phyloP scores from a whole-genome alignment of 2,113 vertebrate species.

The Martes martes region DNA sequence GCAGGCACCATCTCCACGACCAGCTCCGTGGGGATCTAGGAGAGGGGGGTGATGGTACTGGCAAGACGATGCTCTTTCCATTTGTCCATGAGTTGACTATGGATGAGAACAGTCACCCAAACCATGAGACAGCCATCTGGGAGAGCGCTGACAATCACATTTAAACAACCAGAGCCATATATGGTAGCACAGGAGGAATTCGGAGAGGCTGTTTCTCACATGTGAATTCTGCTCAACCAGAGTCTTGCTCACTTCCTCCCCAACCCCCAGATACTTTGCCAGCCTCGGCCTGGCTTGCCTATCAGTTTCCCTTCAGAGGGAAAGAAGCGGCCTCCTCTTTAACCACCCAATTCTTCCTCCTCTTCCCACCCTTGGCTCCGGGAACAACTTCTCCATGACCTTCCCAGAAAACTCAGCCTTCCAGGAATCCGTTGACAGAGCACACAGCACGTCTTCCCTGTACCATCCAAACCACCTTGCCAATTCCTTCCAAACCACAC shows the following conservation, averaged over 20 bases:
- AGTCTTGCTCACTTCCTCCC: background rate
- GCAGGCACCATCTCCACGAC: rapidly evolving
- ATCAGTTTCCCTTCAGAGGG: background rate
- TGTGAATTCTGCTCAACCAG: rapidly evolving
- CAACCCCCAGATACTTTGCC: rapidly evolving
- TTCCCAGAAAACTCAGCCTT: background rate
- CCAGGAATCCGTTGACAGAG: background rate
- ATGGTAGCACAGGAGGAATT: background rate
- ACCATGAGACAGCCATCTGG: rapidly evolving
- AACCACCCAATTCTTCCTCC: background rate
- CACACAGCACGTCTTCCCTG: rapidly evolving
- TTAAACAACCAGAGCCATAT: rapidly evolving
- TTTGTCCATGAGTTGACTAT: background rate
- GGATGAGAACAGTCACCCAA: background rate
- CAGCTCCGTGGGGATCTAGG: background rate
- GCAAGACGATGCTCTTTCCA: background rate
- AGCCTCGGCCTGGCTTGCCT: rapidly evolving
- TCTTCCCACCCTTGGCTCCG: background rate
- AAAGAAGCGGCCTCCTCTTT: background rate
- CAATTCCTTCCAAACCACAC: background rate
- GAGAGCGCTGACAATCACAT: background rate
- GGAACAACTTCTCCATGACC: background rate
- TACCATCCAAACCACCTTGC: rapidly evolving
- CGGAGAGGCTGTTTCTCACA: rapidly evolving
- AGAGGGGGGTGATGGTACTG: rapidly evolving